Evolutionary conservation across 2,797 vertebrate species (phyloP), one percentile per base, ranked within the genome.

Genomic region (Spinus pinus): DNA sequence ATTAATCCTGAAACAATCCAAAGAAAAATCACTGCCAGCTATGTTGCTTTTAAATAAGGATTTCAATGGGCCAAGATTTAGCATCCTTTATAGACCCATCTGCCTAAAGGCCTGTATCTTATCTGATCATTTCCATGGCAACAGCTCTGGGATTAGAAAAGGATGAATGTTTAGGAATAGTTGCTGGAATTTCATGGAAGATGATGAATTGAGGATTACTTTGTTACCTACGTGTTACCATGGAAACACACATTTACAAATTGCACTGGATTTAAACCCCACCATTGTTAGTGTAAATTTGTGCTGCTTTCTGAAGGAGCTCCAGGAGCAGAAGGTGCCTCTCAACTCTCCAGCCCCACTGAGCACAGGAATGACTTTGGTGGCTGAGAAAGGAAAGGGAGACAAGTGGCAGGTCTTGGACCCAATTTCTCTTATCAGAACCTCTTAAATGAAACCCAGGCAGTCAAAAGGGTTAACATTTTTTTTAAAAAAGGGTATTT

Each of bases 81-180:
- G 95, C 90, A 96, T 96, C 67, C 93, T 95, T 97, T 71, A 85
- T 37, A 96, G 96, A 90, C 93, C 96, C 95, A 96, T 97, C 96
- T 96, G 96, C 97, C 95, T 97, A 96, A 85, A 97, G 97, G 97
- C 96, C 97, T 95, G 94, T 95, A 93, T 97, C 96, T 97, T 98
- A 98, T 97, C 97, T 97, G 98, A 97, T 98, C 81, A 97, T 98
- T 98, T 98, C 98, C 98, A 98, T 98, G 95, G 98, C 97, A 98
- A 98, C 98, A 9, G 93, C 97, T 93, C 96, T 97, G 97, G 97
- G 97, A 96, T 98, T 98, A 98, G 97, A 98, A 97, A 88, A 97
- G 96, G 97, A 98, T 97, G 97, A 98, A 95, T 95, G 95, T 97
- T 98, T 98, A 96, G 97, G 93, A 98, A 97, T 96, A 97, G 96